Evolutionary conservation across 1,140 invertebrate genomes (phyloP).

Genomic region (Leptoteleia sp.): DNA sequence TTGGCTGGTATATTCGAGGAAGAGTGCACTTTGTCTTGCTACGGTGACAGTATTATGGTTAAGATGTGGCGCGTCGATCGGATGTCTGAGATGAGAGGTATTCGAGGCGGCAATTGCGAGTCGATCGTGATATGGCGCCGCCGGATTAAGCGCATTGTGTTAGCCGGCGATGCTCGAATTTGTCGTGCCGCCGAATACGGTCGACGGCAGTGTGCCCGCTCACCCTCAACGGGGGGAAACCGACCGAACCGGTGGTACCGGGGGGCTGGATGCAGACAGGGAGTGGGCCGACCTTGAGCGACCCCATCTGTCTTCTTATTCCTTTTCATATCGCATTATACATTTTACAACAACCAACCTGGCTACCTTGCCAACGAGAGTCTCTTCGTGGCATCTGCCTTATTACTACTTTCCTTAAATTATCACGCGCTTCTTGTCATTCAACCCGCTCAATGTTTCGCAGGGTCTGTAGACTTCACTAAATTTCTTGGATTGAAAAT

Average conservation of each 20-base stretch:
- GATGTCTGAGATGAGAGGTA: background rate
- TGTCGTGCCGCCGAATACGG: conserved; percentile 18
- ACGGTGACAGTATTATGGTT: conserved; percentile 11
- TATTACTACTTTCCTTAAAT: conserved; percentile 17
- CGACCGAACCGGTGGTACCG: conserved; percentile 53
- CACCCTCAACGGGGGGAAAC: conserved; percentile 52
- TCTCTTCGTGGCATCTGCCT: conserved; percentile 27
- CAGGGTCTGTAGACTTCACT: too few species aligned
- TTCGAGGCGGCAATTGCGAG: conserved; percentile 16
- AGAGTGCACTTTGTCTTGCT: conserved; percentile 15
- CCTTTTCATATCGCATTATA: conserved; percentile 53
- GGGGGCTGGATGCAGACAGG: conserved; percentile 36
- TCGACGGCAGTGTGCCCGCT: conserved; percentile 15
- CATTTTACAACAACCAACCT: conserved; percentile 31
- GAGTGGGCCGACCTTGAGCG: conserved; percentile 58
- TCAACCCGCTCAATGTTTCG: too few species aligned
- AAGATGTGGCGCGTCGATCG: conserved; percentile 8
- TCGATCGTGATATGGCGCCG: conserved; percentile 6
- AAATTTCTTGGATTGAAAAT: too few species aligned
- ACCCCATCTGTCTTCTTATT: conserved; percentile 48
- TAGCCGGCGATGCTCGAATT: conserved; percentile 13
- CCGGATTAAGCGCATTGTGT: conserved; percentile 11
- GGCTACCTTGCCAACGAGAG: conserved; percentile 12
- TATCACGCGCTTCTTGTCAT: conserved; percentile 1
- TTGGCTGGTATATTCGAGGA: background rate